Evolutionary conservation across 37 sponge, comb jelly and placozoan genomes (phyloP), one percentile per base, ranked within the genome.

Genomic region (Corticium candelabrum): DNA sequence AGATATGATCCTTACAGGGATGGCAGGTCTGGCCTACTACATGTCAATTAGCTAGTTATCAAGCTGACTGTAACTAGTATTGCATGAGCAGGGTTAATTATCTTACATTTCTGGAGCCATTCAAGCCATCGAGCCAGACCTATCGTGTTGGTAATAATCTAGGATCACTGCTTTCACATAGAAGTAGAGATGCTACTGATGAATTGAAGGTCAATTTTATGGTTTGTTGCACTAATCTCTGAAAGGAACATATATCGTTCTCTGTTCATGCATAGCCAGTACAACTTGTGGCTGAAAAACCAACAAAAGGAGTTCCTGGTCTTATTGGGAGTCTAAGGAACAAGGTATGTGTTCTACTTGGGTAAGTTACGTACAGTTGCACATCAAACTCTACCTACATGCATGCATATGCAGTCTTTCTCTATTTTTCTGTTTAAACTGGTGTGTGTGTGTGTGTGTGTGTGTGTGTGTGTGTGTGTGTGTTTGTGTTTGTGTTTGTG

Each of bases 61-160:
- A 50, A 21, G 62, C 21, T 50, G 11, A 50, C 11, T 21, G 21
- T 50, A 50, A 11, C 21, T 11, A 27, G 21, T 50, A 50, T 50
- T 21, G 11, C 21, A 50, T 70, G 33, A 30, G 21, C 36, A 70
- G 73, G 36, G 31, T 70, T 32, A 70, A 32, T 32, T 70, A 70
- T 32, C 4, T 29, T 4, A 7, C 73, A 5, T 70, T 70, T 15
- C 73, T 70, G 5, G 73, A 4, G 5, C 73, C 73, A 32, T 70
- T 29, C 73, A 29, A 15, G 73, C 73, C 73, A 32, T 34, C 73
- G 21, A 32, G 21, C 36, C 7, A 70, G 73, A 70, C 73, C 73
- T 70, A 70, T 34, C 33, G 73, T 35, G 73, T 70, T 29, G 73
- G 73, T 32, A 70, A 70, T 70, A 32, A 70, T 15, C 5, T 70